These are phyloP conservation scores for Metaphire vulgaris DNA, from an alignment of 1,140 invertebrate genomes.

Conservation along the genomic window DNA sequence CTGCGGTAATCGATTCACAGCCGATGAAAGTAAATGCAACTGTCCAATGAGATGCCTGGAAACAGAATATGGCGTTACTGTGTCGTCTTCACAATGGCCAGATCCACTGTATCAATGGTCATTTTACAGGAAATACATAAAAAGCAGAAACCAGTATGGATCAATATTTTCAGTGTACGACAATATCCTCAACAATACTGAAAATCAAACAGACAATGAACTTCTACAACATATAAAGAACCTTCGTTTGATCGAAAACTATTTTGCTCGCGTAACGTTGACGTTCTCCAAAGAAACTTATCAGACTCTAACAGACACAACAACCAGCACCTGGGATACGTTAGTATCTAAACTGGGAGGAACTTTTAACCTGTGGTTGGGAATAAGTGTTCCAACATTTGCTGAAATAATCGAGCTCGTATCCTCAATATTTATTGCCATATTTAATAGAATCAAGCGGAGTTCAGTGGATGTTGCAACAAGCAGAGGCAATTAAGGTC, in stretches of 20 bases:
- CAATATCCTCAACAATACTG: neutral
- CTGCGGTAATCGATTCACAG: too few species aligned
- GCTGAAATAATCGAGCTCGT: neutral
- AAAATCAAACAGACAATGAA: neutral
- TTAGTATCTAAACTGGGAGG: neutral
- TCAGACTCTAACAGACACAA: neutral
- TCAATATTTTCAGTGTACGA: neutral
- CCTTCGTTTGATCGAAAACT: neutral
- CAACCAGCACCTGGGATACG: neutral
- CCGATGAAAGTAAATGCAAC: neutral
- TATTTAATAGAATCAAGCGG: too few species aligned
- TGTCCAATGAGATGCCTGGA: neutral
- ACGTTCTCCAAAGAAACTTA: neutral
- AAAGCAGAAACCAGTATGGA: neutral
- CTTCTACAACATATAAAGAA: neutral
- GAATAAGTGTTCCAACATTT: neutral
- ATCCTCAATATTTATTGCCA: neutral
- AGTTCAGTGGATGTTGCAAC: neutral
- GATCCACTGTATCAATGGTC: neutral
- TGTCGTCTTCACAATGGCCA: neutral
- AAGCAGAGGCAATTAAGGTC: too few species aligned
- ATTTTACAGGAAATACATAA: neutral
- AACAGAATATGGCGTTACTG: neutral
- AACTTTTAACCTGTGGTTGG: neutral
- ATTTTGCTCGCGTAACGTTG: neutral